Evolutionary conservation across 2,888 invertebrate genomes (phyloP).

Genomic region (Apocheima hispidaria): DNA sequence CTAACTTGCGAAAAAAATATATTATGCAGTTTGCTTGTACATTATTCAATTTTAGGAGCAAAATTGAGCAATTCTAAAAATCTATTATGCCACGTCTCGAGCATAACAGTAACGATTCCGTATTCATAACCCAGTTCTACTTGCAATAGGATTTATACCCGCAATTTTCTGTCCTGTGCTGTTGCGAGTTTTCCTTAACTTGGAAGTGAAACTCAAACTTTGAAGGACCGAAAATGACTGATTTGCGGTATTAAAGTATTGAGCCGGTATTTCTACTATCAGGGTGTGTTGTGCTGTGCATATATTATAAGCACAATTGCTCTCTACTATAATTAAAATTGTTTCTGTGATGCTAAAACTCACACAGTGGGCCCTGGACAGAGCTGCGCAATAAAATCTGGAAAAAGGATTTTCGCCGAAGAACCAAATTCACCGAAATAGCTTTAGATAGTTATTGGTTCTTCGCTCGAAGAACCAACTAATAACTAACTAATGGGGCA

Average conservation of each 20-base stretch:
- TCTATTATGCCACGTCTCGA: conserved; percentile 20
- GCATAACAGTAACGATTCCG: conserved; percentile 23
- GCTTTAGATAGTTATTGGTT: no score
- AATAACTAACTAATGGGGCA: no score
- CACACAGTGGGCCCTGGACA: no score
- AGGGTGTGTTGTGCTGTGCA: no score
- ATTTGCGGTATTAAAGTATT: not conserved
- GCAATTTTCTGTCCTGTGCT: conserved; percentile 30
- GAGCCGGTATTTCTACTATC: not conserved
- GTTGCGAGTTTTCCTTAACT: conserved; percentile 28
- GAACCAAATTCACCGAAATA: no score
- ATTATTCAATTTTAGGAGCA: not conserved
- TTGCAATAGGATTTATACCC: conserved; percentile 32
- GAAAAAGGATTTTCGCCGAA: no score
- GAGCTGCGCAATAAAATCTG: no score
- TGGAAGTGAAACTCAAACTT: conserved; percentile 12
- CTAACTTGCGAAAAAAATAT: not conserved
- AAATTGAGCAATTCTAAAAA: conserved; percentile 15
- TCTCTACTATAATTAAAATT: no score
- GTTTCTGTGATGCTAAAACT: no score
- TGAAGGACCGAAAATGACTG: conserved; percentile 5
- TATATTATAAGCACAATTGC: no score
- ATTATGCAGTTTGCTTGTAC: not conserved
- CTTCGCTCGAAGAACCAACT: no score
- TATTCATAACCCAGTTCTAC: conserved; percentile 27